Conservation (phyloP, 2,888 invertebrate species). For the Plebejus argus region DNA sequence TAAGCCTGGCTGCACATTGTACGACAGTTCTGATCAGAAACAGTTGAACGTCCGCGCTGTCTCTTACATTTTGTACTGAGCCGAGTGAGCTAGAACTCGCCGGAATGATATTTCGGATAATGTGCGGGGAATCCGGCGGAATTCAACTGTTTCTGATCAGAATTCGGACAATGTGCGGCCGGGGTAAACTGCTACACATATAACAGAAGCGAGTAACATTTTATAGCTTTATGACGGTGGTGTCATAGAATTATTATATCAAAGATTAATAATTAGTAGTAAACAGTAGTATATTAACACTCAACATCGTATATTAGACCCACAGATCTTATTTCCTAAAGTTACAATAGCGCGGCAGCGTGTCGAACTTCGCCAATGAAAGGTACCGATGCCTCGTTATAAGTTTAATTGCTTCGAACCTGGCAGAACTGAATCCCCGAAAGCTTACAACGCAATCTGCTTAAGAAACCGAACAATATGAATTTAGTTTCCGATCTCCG, state of each 20-base stretch:
- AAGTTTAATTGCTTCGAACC: slow-evolving; percentile 22
- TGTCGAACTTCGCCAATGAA: background rate
- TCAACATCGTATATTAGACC: too few relatives aligned
- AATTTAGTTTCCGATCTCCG: slow-evolving; percentile 28
- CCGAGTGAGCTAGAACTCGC: too few relatives aligned
- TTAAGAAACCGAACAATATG: slow-evolving; percentile 28
- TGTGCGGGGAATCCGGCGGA: too few relatives aligned
- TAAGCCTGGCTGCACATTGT: too few relatives aligned
- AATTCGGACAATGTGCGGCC: too few relatives aligned
- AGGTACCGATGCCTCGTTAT: slow-evolving; percentile 11
- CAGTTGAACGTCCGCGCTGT: too few relatives aligned
- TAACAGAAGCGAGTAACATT: background rate
- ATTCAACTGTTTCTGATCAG: too few relatives aligned
- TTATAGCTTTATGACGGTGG: background rate
- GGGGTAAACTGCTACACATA: background rate
- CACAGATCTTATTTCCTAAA: background rate
- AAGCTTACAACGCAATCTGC: slow-evolving; percentile 23
- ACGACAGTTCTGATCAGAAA: too few relatives aligned
- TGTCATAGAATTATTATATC: background rate
- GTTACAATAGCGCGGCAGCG: background rate
- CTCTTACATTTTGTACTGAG: too few relatives aligned
- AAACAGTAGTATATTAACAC: too few relatives aligned
- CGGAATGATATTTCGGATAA: too few relatives aligned
- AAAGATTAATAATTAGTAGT: too few relatives aligned
- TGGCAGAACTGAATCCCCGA: background rate